Evolutionary conservation across 2,797 vertebrate species (phyloP), one percentile per base, ranked within the genome.

Genomic region (Sphenodon punctatus): DNA sequence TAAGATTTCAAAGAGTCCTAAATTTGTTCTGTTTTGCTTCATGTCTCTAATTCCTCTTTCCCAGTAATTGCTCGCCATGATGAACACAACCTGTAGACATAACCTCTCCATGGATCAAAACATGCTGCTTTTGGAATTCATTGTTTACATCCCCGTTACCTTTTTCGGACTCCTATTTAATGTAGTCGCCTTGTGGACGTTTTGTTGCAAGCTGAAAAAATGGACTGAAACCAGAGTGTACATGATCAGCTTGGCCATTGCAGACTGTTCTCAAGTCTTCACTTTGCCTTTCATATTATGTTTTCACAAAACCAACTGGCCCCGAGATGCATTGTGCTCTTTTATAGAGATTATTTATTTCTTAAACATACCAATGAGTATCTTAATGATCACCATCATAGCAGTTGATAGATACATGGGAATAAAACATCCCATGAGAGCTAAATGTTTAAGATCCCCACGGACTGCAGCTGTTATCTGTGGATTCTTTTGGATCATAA

Each of bases 251-350:
- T 73, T 94, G 80, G 88, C 87, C 12, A 13, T 69, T 53, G 89
- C 93, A 23, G 94, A 93, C 84, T 92, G 90, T 34, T 65, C 94
- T 64, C 92, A 98, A 67, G 89, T 98, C 60, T 64, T 97, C 32
- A 95, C 93, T 81, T 89, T 98, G 27, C 97, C 97, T 1, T 95
- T 97, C 38, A 94, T 95, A 86, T 94, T 94, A 1, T 34, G 88
- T 39, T 85, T 72, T 59, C 84, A 86, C 22, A 77, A 87, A 34
- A 27, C 53, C 13, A 59, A 43, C 0, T 48, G 80, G 81, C 43
- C 68, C 32, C 63, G 11, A 3, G 66, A 32, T 10, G 19, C 5
- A 1, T 84, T 88, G 73, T 94, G 92, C 76, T 69, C 70, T 36
- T 2, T 51, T 56, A 60, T 93, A 46, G 70, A n/a, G 68, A 41